Evolutionary conservation across 2,888 invertebrate species (phyloP).

Genomic region (Drosophila longiperda): DNA sequence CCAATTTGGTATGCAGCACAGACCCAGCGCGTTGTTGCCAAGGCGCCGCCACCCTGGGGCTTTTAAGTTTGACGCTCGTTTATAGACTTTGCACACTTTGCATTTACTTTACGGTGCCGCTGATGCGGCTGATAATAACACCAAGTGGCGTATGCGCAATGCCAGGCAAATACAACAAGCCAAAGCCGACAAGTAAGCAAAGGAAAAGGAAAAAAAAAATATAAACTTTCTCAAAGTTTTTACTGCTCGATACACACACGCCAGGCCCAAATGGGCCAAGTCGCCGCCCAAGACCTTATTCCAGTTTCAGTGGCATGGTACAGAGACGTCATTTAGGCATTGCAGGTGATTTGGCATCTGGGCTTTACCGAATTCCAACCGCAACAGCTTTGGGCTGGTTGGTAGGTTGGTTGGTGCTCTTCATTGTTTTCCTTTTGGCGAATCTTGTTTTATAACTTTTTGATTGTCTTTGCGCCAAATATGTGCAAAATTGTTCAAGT

Average conservation of each 20-base stretch:
- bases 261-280: slow-evolving; percentile 21
- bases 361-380: slow-evolving; percentile 40
- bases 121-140: slow-evolving; percentile 76
- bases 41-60: slow-evolving; percentile 69
- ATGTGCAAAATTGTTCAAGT: slow-evolving; percentile 70
- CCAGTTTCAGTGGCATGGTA: slow-evolving; percentile 1
- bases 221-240: slow-evolving; percentile 73
- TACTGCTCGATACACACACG: slow-evolving; percentile 70
- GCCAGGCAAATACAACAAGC: slow-evolving; percentile 41
- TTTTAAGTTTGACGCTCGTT: slow-evolving; percentile 79
- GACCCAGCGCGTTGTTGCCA: slow-evolving; percentile 51
- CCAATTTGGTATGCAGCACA: slow-evolving; percentile 6
- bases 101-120: slow-evolving; percentile 77
- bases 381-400: slow-evolving; percentile 15
- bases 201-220: slow-evolving; percentile 25
- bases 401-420: neutral
- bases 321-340: slow-evolving; percentile 40
- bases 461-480: slow-evolving; percentile 82
- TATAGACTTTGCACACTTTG: slow-evolving; percentile 79
- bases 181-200: slow-evolving; percentile 27
- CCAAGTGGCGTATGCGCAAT: slow-evolving; percentile 71
- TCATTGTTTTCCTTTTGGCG: slow-evolving; percentile 64
- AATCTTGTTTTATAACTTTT: slow-evolving; percentile 81
- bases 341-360: slow-evolving; percentile 49
- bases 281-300: slow-evolving; percentile 19